Evolutionary conservation across 2,113 vertebrate genomes (phyloP), one percentile per base, ranked within the genome.

Genomic region (Paedocypris sp.): DNA sequence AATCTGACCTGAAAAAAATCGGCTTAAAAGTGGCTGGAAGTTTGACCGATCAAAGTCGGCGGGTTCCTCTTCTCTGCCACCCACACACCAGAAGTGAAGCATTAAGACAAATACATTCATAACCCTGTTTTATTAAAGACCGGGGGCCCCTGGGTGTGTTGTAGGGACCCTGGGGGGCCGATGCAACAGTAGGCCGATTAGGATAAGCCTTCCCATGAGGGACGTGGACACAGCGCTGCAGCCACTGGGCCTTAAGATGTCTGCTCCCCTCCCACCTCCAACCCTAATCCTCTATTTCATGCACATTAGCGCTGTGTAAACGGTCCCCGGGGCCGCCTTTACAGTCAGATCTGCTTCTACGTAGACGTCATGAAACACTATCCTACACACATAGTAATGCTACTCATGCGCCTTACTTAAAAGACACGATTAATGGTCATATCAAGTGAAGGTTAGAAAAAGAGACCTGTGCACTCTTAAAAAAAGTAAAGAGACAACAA

Each of bases 61-160:
- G 56, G 41, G 28, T 26, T 38, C 41, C 60, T 41, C 26, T 35
- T 52, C n/a, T 74, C 74, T 82, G 80, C 85, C 83, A 85, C 82
- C 83, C 85, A 85, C 84, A 79, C 70, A 75, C 76, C 73, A 71
- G 69, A 66, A 66, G 70, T 36, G 70, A 62, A 77, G 83, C 82
- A 85, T 84, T 79, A 86, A 81, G 74, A 76, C 77, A 73, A 75
- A 85, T 85, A 85, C 81, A 86, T 86, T 85, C 84, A 86, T 86
- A 84, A 80, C 79, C 73, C 79, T 79, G 83, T 57, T 82, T 83
- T 79, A 79, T 79, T 77, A 72, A 74, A 60, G 73, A 60, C 60
- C 28, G 52, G 39, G 60, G 42, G 66, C 42, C 66, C 29, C 43
- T 64, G 45, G 46, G 25, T 38, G 32, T 66, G 62, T 50, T 72